These are phyloP conservation scores for Tipula lateralis DNA, from an alignment of 2,888 invertebrate genomes.

Conservation along the genomic window DNA sequence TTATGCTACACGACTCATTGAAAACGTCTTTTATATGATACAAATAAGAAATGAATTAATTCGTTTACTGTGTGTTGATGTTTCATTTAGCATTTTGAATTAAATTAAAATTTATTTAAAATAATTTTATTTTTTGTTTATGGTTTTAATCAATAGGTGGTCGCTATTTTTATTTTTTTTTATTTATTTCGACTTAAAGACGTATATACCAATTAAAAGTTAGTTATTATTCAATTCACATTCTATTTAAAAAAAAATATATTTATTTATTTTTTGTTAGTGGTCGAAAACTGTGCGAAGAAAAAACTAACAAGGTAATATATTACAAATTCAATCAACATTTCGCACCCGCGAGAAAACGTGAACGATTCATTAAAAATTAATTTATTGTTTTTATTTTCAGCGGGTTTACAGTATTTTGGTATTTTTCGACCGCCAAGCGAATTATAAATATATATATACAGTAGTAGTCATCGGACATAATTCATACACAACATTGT, in stretches of 20 bases:
- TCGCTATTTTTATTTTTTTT: neutral
- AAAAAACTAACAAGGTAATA: neutral
- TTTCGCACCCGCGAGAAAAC: neutral
- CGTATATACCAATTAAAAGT: neutral
- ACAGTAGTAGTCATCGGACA: neutral
- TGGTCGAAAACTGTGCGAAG: neutral
- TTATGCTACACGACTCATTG: neutral
- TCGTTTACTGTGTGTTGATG: neutral
- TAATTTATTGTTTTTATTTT: neutral
- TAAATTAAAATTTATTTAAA: constrained; percentile 4
- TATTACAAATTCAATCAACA: neutral
- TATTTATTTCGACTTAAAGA: neutral
- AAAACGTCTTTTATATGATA: neutral
- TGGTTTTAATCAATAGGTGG: neutral
- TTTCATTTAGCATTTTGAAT: neutral
- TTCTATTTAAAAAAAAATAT: neutral
- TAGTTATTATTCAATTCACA: neutral
- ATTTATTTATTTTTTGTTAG: neutral
- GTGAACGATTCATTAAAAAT: neutral
- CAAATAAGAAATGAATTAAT: neutral
- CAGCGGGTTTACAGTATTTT: neutral
- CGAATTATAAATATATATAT: neutral
- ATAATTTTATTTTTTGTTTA: neutral
- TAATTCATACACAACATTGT: neutral
- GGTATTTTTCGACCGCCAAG: neutral